Conservation (phyloP, 2,888 invertebrate species). For the Bombylius major region DNA sequence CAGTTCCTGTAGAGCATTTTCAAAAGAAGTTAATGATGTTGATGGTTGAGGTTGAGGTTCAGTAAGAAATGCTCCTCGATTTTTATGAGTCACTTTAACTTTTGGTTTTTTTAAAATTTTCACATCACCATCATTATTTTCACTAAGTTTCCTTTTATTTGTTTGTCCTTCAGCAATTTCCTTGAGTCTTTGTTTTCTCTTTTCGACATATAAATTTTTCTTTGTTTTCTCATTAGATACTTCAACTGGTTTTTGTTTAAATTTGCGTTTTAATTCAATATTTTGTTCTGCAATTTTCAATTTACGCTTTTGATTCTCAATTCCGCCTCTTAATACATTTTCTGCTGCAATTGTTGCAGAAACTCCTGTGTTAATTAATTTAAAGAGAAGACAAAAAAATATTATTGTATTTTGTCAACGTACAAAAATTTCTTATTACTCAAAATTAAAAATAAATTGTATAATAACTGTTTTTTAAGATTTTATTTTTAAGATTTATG, state of each 20-base stretch:
- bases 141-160: constrained; percentile 13
- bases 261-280: constrained; percentile 22
- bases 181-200: constrained; percentile 25
- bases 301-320: background rate
- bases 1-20: too few species aligned
- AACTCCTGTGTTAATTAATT: constrained; percentile 7
- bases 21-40: too few species aligned
- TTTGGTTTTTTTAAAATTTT: constrained; percentile 19
- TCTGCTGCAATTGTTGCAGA: background rate
- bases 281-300: constrained; percentile 9
- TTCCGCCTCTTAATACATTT: too few species aligned
- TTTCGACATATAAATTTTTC: constrained; percentile 18
- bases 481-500: too few species aligned
- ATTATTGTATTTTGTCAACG: constrained; percentile 2
- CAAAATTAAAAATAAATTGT: background rate
- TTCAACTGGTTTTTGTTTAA: constrained; percentile 22
- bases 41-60: constrained; percentile 17
- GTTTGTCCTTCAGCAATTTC: constrained; percentile 19
- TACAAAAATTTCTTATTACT: background rate
- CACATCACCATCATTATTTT: constrained; percentile 6
- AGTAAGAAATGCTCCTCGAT: constrained; percentile 45
- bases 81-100: constrained; percentile 41
- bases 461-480: background rate
- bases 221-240: constrained; percentile 16
- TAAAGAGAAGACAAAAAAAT: too few species aligned